These are phyloP conservation scores for Bathynomus jamesi DNA, from an alignment of 1,140 invertebrate genomes.

Conservation along the genomic window DNA sequence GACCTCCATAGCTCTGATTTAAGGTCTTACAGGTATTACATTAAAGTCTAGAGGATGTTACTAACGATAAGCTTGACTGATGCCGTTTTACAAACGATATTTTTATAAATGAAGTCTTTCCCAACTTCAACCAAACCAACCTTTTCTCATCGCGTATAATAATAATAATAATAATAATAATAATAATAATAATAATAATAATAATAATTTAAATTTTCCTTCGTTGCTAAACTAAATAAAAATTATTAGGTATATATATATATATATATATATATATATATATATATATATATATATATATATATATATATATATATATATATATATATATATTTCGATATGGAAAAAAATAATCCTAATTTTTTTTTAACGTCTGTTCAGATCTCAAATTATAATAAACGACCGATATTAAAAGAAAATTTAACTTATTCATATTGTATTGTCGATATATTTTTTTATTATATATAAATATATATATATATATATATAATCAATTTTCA, in stretches of 20 bases:
- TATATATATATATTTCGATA: neutral
- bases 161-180: too few relatives aligned
- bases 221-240: too few relatives aligned
- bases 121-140: too few relatives aligned
- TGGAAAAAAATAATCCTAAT: neutral
- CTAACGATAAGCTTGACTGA: neutral
- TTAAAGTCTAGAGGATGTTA: neutral
- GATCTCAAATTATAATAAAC: too few relatives aligned
- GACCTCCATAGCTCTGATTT: neutral
- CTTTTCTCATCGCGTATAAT: too few relatives aligned
- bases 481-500: neutral
- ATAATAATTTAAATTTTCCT: neutral
- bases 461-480: neutral
- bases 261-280: constrained; percentile 6
- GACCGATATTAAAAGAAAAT: too few relatives aligned
- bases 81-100: neutral
- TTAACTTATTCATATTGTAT: too few relatives aligned
- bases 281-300: constrained; percentile 11
- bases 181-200: too few relatives aligned
- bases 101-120: neutral
- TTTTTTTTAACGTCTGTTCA: too few relatives aligned
- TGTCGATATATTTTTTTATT: too few relatives aligned
- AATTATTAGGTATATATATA: neutral
- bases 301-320: constrained; percentile 5
- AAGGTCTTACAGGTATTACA: neutral